Base-by-base conservation (phyloP, 2,113 vertebrate species). In the Pagrus major region DNA sequence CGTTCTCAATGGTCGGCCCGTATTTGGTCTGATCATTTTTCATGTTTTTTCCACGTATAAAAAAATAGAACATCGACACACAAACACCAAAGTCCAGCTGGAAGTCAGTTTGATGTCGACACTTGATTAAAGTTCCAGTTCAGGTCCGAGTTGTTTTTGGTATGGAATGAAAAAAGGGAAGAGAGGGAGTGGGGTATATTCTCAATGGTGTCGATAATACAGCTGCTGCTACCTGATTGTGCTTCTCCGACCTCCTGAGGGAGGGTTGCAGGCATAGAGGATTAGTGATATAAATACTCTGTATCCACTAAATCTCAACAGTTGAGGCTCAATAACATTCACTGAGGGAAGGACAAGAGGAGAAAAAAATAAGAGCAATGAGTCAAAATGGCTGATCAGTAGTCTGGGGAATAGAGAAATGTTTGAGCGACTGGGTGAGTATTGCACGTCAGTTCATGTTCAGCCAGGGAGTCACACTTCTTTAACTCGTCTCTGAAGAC, bases 141-240 rank as follows among this genome's bases (percentile, higher is more conserved):
- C 9, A 78, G 56, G 69, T 88, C 46, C 25, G 33, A 15, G 39
- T 68, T n/a, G 27, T 60, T 79, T 90, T 86, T 89, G 82, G 86
- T 88, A 61, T 72, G 71, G 65, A 84, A 75, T 81, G 73, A 44
- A 46, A 68, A 10, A 18, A 35, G 20, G 6, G 5, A 20, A 2
- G 6, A 6, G 12, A 5, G 4, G 15, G 14, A 0, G 18, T 15
- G 16, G 29, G 18, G 16, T 1, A 0, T 33, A 67, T 49, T 71
- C 16, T 66, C 12, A 9, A 63, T 9, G 25, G 54, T 33, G 49
- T 49, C 37, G 31, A 18, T 25, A 58, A 52, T 25, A 51, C 61
- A 72, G 65, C 75, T 71, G 78, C 70, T 71, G 66, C 68, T 76
- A 78, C 78, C 86, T 59, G 81, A 76, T 80, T 85, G 78, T 87